Conservation (phyloP, 2,888 invertebrate genomes). For the Melipona beecheii region DNA sequence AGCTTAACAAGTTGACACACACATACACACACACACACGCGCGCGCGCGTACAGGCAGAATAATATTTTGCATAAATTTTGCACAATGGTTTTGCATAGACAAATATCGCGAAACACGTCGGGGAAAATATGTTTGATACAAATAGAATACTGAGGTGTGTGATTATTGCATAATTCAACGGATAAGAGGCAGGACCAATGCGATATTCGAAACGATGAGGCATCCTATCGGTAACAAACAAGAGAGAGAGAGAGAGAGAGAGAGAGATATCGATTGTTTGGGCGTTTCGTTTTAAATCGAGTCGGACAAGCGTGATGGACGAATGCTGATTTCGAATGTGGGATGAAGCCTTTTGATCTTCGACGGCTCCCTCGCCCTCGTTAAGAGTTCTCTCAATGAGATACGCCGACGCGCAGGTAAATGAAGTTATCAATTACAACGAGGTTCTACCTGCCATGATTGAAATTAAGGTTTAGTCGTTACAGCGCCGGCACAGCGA, state of each 20-base stretch:
- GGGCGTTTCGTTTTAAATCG: constrained; percentile 63
- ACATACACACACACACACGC: too few species aligned
- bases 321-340: constrained; percentile 68
- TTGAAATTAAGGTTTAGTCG: constrained; percentile 15
- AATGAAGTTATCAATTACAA: constrained; percentile 45
- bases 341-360: constrained; percentile 70
- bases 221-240: constrained; percentile 24
- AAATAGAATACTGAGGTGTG: neutral
- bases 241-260: neutral
- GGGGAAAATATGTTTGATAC: neutral
- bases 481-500: constrained; percentile 9
- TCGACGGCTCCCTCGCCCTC: constrained; percentile 36
- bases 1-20: neutral
- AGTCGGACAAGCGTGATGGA: constrained; percentile 76
- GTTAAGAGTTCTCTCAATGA: constrained; percentile 50
- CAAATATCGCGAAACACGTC: neutral
- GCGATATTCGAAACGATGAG: constrained; percentile 37
- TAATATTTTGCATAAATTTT: neutral
- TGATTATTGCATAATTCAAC: constrained; percentile 16
- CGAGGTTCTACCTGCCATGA: neutral
- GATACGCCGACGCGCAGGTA: constrained; percentile 32
- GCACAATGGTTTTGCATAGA: neutral
- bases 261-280: constrained; percentile 60
- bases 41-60: too few species aligned
- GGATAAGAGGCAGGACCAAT: neutral